phyloP scores from a whole-genome alignment of 2,113 vertebrate genomes.

The Gyps fulvus region DNA sequence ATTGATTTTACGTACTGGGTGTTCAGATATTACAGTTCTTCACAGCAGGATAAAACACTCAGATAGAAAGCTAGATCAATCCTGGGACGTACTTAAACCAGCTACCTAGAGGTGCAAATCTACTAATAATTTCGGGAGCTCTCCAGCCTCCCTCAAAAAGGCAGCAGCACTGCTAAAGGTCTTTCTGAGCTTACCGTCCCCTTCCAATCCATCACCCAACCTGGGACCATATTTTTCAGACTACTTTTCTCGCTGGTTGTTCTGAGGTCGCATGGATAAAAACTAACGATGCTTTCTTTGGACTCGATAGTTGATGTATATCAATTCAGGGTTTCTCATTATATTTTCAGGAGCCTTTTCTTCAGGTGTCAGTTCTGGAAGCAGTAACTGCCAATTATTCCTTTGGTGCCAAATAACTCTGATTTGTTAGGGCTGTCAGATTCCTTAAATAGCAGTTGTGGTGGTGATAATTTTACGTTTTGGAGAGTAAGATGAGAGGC shows the following conservation, averaged over 20 bases:
- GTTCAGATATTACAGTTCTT: background rate
- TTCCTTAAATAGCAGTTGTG: background rate
- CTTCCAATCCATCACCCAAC: background rate
- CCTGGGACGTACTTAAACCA: background rate
- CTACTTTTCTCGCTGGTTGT: background rate
- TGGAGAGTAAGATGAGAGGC: background rate
- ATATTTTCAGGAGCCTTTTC: background rate
- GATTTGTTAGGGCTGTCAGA: background rate
- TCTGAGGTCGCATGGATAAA: background rate
- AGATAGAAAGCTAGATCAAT: background rate
- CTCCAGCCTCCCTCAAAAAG: background rate
- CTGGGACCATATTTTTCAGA: background rate
- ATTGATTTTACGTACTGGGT: background rate
- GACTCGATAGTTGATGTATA: fast-evolving
- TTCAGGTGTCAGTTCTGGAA: background rate
- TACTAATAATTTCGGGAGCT: background rate
- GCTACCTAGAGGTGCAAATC: background rate
- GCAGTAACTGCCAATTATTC: background rate
- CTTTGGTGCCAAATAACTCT: background rate
- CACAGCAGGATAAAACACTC: background rate
- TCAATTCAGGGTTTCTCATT: background rate
- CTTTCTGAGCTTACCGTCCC: background rate
- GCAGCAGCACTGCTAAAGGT: background rate
- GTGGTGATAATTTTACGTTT: background rate
- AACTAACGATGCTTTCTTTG: background rate